phyloP scores from a whole-genome alignment of 1,140 invertebrate genomes.

The Penaeus indicus region DNA sequence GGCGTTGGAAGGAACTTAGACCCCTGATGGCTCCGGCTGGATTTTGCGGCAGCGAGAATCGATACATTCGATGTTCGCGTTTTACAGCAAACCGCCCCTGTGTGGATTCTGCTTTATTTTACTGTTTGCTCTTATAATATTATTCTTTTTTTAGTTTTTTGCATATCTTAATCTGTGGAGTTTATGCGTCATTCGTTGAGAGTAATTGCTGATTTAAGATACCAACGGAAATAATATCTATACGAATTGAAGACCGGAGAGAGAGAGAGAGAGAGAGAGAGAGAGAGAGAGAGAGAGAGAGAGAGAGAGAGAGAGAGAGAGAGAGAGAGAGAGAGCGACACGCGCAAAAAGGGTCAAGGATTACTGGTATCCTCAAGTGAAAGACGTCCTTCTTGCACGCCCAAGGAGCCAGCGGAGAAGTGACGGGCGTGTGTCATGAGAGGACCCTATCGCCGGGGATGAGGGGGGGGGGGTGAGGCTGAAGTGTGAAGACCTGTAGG shows the following conservation, averaged over 20 bases:
- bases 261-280: slow-evolving; percentile 30
- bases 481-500: not conserved
- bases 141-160: not conserved
- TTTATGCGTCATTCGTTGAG: too few species aligned
- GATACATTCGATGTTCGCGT: slow-evolving; percentile 53
- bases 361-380: too few species aligned
- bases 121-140: not conserved
- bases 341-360: too few species aligned
- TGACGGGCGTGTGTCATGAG: too few species aligned
- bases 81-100: not conserved
- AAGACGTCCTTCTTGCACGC: too few species aligned
- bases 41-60: slow-evolving; percentile 54
- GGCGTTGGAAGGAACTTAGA: slow-evolving; percentile 12
- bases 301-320: slow-evolving; percentile 20
- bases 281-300: slow-evolving; percentile 4
- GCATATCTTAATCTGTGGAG: too few species aligned
- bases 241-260: slow-evolving; percentile 2
- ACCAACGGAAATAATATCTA: too few species aligned
- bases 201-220: too few species aligned
- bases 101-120: slow-evolving; percentile 7
- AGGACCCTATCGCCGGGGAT: too few species aligned
- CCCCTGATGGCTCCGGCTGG: slow-evolving; percentile 26
- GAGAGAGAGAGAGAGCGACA: not conserved
- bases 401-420: too few species aligned
- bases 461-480: not conserved